Evolutionary conservation across 2,797 vertebrate genomes (phyloP).

Genomic region (Cyclura pinguis): DNA sequence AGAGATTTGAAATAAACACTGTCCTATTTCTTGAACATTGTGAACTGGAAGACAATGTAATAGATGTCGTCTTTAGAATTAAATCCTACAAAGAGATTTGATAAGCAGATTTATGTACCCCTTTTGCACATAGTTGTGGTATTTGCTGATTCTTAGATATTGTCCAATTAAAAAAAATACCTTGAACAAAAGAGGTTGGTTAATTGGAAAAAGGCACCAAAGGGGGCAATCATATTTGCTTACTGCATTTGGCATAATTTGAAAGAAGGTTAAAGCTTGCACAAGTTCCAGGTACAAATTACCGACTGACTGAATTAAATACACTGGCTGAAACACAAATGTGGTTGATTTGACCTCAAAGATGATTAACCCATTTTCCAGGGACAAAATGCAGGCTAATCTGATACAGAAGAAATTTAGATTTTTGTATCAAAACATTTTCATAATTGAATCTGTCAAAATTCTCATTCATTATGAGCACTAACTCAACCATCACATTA

Average conservation of each 20-base stretch:
- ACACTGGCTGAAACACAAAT: not conserved
- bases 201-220: not conserved
- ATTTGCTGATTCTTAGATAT: constrained; percentile 19
- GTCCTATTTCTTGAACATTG: not conserved
- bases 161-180: not conserved
- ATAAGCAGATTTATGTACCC: constrained; percentile 4
- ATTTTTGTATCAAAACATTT: constrained; percentile 12
- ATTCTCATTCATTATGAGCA: not conserved
- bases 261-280: not conserved
- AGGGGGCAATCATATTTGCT: not conserved
- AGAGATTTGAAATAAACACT: constrained; percentile 15
- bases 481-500: not conserved
- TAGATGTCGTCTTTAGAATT: constrained; percentile 30
- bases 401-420: constrained; percentile 3
- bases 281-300: constrained; percentile 4
- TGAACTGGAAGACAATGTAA: not conserved
- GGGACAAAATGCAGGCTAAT: not conserved
- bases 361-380: not conserved
- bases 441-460: not conserved
- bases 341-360: not conserved
- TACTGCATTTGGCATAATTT: constrained; percentile 1
- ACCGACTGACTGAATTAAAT: constrained; percentile 7
- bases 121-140: not conserved
- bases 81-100: constrained; percentile 27
- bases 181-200: not conserved